A percentile compares a stretch with the other conserved stretches of the same genome.
phyloP scores from a whole-genome alignment of 2,113 vertebrate species.

The Myanophis thanlyinensis region DNA sequence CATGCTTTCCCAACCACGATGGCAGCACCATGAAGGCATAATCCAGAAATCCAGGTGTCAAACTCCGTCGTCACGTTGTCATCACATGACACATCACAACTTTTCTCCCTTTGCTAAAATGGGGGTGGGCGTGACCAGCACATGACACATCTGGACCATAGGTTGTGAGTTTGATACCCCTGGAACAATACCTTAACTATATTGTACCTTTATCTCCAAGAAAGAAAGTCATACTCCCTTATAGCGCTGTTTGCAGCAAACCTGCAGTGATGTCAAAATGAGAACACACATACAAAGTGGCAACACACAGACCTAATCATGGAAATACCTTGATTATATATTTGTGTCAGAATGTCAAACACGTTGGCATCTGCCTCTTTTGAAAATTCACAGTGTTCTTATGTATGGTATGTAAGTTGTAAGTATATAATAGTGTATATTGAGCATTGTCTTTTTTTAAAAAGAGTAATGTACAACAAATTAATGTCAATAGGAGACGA shows the following conservation, averaged over 20 bases:
- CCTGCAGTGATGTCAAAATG: background rate
- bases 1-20: background rate
- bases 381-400: background rate
- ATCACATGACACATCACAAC: too few relatives aligned
- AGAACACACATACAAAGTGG: background rate
- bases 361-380: background rate
- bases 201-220: background rate
- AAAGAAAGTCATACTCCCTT: background rate
- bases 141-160: too few relatives aligned
- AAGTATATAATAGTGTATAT: background rate
- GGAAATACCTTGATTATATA: background rate
- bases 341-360: background rate
- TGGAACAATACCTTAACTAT: too few relatives aligned
- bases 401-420: too few relatives aligned
- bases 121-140: too few relatives aligned
- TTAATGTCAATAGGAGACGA: background rate
- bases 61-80: too few relatives aligned
- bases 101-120: too few relatives aligned
- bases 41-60: too few relatives aligned
- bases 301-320: background rate
- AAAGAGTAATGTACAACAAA: background rate
- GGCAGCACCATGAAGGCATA: background rate
- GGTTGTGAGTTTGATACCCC: too few relatives aligned
- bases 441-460: background rate
- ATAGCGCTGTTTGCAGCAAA: background rate